Conservation (phyloP, 2,888 invertebrate species). For the Nemotelus pantherinus region DNA sequence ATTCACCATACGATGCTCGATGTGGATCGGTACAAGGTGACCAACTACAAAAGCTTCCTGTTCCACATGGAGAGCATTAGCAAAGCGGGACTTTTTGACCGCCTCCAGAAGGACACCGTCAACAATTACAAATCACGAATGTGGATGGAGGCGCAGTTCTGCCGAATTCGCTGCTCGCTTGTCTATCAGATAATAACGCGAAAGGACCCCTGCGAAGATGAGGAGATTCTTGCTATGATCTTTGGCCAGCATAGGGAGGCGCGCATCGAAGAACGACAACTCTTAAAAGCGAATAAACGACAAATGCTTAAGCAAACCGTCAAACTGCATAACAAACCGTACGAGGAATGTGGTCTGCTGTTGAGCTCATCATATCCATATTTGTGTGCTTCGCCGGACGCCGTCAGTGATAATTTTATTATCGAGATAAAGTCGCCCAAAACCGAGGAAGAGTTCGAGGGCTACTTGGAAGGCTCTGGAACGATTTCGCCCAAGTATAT, state of each 20-base stretch:
- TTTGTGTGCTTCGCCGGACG: slow-evolving; percentile 62
- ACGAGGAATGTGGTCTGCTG: slow-evolving; percentile 61
- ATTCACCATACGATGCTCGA: slow-evolving; percentile 61
- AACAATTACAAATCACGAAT: slow-evolving; percentile 59
- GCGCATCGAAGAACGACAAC: slow-evolving; percentile 58
- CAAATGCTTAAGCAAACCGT: slow-evolving; percentile 64
- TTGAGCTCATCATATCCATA: slow-evolving; percentile 61
- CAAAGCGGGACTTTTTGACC: slow-evolving; percentile 59
- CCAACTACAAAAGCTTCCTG: slow-evolving; percentile 58
- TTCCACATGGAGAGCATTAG: slow-evolving; percentile 61
- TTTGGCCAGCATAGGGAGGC: slow-evolving; percentile 62
- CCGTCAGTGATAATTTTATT: slow-evolving; percentile 63
- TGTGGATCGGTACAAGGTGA: slow-evolving; percentile 58
- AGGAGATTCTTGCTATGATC: slow-evolving; percentile 59
- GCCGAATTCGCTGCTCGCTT: slow-evolving; percentile 62
- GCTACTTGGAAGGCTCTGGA: slow-evolving; percentile 61
- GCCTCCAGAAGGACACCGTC: slow-evolving; percentile 58
- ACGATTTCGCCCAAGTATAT: slow-evolving; percentile 63
- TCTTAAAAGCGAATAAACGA: slow-evolving; percentile 63
- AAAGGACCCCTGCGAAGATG: slow-evolving; percentile 59
- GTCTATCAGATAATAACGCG: slow-evolving; percentile 60
- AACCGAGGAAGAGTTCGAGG: slow-evolving; percentile 64
- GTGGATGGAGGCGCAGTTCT: slow-evolving; percentile 62
- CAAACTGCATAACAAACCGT: slow-evolving; percentile 62
- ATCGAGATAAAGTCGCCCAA: slow-evolving; percentile 64